Conservation (phyloP, 2,797 vertebrate species). For the Acrocephalus scirpaceus region DNA sequence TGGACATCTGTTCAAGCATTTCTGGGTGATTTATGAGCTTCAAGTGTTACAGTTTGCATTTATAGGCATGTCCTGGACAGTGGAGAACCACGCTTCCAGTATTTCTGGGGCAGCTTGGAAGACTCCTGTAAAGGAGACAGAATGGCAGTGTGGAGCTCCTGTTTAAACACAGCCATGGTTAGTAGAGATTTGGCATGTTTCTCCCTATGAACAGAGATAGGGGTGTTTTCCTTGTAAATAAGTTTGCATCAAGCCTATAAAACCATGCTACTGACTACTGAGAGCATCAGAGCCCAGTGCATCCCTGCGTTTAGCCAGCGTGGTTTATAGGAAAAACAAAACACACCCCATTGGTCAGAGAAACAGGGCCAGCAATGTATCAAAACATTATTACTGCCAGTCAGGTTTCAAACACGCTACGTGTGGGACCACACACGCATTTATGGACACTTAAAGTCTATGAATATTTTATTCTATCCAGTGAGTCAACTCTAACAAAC, state of each 20-base stretch:
- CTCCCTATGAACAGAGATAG: neutral
- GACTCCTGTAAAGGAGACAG: neutral
- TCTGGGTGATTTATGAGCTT: neutral
- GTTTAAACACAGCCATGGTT: neutral
- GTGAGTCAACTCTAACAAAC: neutral
- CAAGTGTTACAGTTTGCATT: neutral
- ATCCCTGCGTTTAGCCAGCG: accelerated
- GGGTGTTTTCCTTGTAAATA: neutral
- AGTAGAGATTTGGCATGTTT: neutral
- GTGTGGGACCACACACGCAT: neutral
- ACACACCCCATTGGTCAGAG: neutral
- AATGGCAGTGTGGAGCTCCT: neutral
- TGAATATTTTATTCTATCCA: neutral
- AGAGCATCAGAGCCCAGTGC: neutral
- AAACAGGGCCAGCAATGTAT: neutral
- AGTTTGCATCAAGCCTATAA: neutral
- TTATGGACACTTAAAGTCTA: neutral
- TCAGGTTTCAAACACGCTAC: neutral
- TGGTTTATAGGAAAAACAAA: neutral
- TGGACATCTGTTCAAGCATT: neutral
- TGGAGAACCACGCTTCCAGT: neutral
- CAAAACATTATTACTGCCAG: neutral
- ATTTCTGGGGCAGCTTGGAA: neutral
- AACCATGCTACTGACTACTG: neutral
- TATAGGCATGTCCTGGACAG: neutral